Base-by-base conservation (phyloP, 1,140 invertebrate genomes). In the Hyles euphorbiae region DNA sequence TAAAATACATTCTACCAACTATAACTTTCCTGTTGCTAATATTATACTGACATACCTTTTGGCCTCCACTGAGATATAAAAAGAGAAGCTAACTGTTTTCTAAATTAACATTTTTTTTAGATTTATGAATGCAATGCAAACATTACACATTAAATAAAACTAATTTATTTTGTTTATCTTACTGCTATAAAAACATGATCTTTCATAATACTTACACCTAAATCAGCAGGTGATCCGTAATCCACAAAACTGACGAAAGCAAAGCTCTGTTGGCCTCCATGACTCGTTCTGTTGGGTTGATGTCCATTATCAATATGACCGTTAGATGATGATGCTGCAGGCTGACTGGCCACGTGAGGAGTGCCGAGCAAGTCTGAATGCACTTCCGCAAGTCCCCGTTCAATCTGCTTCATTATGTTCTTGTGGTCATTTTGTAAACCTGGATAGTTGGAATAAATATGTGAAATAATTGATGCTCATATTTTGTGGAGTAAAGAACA, bases 371-470 rank as follows among this genome's bases (percentile, higher is more conserved):
- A 81, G 47, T 90, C 78, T 7, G 83, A 73, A 70, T 92, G 90
- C 3, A 91, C 83, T 53, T 90, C 76, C 57, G 88, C 90, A 5
- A 98, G 81, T 22, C 93, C 93, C 60, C 91, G 86, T 77, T 98
- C 96, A 64, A 99, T 98, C 78, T 93, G 90, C 65, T 93, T 92
- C 93, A 97, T 97, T n/a, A 98, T 54, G 6, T 83, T 90, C 83
- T 95, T 96, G 74, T 96, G 93, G 84, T 98, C 97, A 90, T 98
- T 98, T 89, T 95, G 94, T n/a, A 98, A 87, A 88, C 94, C 95
- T 96, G 70, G 11, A 85, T 67, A 40, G 36, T 5, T 5, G 36
- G 36, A 22, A 22, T 22, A 22, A 22, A 22, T 40, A 40, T 40
- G 4, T 40, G 36, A 40, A 40, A 5, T 40, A 0, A 40, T 40